Conservation (phyloP, 2,113 vertebrate genomes). For the Aptenodytes forsteri region DNA sequence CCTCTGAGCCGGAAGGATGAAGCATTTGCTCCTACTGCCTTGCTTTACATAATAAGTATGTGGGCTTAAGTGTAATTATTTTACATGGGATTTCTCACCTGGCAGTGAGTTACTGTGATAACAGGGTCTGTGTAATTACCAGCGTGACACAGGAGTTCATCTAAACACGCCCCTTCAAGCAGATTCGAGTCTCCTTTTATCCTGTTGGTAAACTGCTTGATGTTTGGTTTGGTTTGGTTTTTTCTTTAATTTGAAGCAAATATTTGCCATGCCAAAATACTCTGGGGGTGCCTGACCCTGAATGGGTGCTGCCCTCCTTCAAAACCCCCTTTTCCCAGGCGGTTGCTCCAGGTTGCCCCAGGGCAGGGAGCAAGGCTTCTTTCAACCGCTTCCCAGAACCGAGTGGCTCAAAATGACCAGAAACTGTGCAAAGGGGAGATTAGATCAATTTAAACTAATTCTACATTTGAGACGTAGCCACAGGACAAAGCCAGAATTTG, state of each 20-base stretch:
- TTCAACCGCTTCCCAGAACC: not conserved
- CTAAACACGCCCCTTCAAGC: not conserved
- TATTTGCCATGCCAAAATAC: not conserved
- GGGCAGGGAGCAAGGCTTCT: not conserved
- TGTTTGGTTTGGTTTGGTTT: not conserved
- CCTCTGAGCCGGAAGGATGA: not conserved
- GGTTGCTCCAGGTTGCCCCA: not conserved
- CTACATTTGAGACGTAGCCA: rapidly evolving
- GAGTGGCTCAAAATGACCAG: not conserved
- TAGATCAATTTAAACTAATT: not conserved
- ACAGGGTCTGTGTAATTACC: not conserved
- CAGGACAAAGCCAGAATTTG: not conserved
- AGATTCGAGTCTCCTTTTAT: not conserved
- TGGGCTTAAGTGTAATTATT: not conserved
- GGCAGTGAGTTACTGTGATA: not conserved
- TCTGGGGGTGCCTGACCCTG: not conserved
- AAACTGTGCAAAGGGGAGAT: not conserved
- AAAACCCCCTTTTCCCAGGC: not conserved
- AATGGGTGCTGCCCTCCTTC: not conserved
- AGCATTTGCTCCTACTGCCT: not conserved
- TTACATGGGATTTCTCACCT: not conserved
- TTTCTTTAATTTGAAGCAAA: not conserved
- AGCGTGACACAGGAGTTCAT: not conserved
- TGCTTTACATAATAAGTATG: not conserved
- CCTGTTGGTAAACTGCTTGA: not conserved